Conservation (phyloP, 2,888 invertebrate genomes). For the Melieria crassipennis region DNA sequence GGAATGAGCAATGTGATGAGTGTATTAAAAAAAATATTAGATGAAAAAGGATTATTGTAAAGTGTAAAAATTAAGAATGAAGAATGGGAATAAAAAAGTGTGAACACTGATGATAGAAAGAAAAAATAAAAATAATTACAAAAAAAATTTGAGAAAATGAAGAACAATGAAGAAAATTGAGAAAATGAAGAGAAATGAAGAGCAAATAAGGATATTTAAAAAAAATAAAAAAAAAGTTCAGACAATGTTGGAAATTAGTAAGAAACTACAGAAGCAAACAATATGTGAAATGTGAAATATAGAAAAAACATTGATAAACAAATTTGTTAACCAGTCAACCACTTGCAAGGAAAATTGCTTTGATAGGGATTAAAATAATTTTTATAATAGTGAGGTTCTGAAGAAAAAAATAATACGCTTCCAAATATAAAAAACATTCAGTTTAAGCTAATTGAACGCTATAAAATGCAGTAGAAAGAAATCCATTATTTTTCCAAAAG, state of each 20-base stretch:
- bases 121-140: constrained; percentile 1
- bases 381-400: not conserved
- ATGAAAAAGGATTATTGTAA: no score
- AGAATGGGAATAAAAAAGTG: not conserved
- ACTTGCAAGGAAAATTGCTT: not conserved
- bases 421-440: not conserved
- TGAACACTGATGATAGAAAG: not conserved
- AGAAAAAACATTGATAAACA: not conserved
- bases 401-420: not conserved
- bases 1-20: no score
- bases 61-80: not conserved
- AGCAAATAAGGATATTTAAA: not conserved
- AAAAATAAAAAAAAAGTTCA: not conserved
- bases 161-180: no score
- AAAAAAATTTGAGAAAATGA: constrained; percentile 11
- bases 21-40: no score
- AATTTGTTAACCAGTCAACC: not conserved
- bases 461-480: no score
- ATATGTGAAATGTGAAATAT: not conserved
- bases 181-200: not conserved
- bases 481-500: no score
- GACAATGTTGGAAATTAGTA: not conserved
- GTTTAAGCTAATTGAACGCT: no score
- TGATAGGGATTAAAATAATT: not conserved
- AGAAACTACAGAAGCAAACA: not conserved